Evolutionary conservation across 2,797 vertebrate species (phyloP).

Genomic region (Pantherophis alleghaniensis): DNA sequence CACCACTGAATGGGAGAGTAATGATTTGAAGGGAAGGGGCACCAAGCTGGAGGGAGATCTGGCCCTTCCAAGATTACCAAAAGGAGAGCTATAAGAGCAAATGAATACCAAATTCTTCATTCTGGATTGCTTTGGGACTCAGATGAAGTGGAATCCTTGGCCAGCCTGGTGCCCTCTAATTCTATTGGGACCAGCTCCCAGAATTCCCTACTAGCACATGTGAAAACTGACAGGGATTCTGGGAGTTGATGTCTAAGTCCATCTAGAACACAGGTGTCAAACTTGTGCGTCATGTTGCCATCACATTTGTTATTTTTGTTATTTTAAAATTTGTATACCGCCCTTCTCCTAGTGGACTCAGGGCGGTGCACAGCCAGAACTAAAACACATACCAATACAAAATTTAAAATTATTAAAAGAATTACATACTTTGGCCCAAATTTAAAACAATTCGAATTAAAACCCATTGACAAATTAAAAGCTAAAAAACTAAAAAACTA

Average conservation of each 20-base stretch:
- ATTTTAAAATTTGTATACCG: too few relatives aligned
- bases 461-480: too few relatives aligned
- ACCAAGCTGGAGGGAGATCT: neutral
- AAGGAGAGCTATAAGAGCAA: neutral
- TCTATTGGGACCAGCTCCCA: neutral
- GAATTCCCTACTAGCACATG: neutral
- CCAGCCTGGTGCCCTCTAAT: neutral
- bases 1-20: too few relatives aligned
- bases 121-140: neutral
- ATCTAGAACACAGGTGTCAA: neutral
- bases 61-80: neutral
- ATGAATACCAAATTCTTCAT: neutral
- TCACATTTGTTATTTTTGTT: too few relatives aligned
- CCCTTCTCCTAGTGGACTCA: too few relatives aligned
- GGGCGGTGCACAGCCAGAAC: too few relatives aligned
- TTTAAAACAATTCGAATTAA: too few relatives aligned
- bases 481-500: too few relatives aligned
- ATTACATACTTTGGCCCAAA: too few relatives aligned
- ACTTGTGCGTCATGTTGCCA: too few relatives aligned
- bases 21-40: neutral
- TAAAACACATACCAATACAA: too few relatives aligned
- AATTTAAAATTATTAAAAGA: too few relatives aligned
- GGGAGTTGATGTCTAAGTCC: neutral
- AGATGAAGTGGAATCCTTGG: neutral
- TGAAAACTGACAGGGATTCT: neutral